phyloP scores from a whole-genome alignment of 2,797 vertebrate genomes.

The Tragelaphus oryx region DNA sequence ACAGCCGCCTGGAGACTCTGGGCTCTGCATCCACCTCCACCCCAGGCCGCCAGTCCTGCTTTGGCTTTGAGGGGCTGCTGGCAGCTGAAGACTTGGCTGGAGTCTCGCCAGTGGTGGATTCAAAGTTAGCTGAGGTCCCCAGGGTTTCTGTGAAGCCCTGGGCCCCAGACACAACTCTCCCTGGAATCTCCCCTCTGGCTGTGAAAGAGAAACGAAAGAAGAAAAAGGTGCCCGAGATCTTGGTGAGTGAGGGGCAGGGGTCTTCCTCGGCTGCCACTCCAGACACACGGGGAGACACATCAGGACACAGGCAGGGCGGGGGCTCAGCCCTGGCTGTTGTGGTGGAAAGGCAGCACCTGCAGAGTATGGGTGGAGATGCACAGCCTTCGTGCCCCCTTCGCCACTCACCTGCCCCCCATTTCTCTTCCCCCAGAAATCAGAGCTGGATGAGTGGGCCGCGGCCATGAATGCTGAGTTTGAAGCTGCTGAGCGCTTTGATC shows the following conservation, averaged over 20 bases:
- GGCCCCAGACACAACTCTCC: slow-evolving; percentile 78
- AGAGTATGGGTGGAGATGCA: not conserved
- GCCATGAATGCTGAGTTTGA: slow-evolving; percentile 87
- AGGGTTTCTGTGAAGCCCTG: not conserved
- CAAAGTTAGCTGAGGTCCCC: slow-evolving; percentile 1
- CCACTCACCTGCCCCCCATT: slow-evolving; percentile 38
- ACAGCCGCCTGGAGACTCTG: slow-evolving; percentile 79
- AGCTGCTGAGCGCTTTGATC: slow-evolving; percentile 84
- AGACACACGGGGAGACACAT: rapidly evolving
- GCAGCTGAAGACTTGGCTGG: slow-evolving; percentile 50
- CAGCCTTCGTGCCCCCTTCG: rapidly evolving
- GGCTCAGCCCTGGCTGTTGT: not conserved
- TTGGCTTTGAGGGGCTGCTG: slow-evolving; percentile 81
- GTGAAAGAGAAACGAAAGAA: slow-evolving; percentile 80
- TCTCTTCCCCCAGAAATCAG: slow-evolving; percentile 76
- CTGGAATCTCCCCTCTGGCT: slow-evolving; percentile 75
- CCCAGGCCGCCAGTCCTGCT: slow-evolving; percentile 75
- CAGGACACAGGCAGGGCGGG: not conserved
- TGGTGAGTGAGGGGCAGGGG: slow-evolving; percentile 73
- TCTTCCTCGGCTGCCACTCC: rapidly evolving
- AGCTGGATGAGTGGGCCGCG: slow-evolving; percentile 82
- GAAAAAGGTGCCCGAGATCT: slow-evolving; percentile 78
- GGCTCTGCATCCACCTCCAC: slow-evolving; percentile 63
- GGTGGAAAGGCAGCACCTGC: not conserved
- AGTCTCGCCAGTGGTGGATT: slow-evolving; percentile 54